Conservation (phyloP, 37 sponge, comb jelly and placozoan genomes). For the Chondrilla cf. caribensis region DNA sequence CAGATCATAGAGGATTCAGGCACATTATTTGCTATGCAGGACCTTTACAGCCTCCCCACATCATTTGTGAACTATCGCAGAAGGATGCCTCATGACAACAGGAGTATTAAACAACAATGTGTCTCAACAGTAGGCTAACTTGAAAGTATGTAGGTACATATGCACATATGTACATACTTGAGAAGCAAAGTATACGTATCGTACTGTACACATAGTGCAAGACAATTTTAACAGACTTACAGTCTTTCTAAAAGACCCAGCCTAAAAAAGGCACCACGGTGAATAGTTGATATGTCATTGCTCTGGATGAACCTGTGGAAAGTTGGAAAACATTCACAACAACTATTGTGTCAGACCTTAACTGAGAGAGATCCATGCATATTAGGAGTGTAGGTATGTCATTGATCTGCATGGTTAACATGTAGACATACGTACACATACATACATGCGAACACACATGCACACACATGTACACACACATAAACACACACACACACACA, state of each 20-base stretch:
- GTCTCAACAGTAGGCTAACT: background rate
- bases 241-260: slow-evolving; percentile 23
- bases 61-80: no score
- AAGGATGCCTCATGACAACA: no score
- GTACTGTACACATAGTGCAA: no score
- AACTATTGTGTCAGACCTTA: background rate
- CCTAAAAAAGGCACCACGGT: slow-evolving; percentile 43
- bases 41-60: no score
- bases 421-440: no score
- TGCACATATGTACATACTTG: background rate
- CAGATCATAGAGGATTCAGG: no score
- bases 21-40: no score
- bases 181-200: background rate
- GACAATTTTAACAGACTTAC: no score
- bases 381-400: background rate
- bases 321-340: background rate
- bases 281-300: slow-evolving; percentile 11
- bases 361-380: background rate
- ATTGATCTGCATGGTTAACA: no score
- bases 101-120: background rate
- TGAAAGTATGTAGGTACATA: background rate
- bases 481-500: background rate
- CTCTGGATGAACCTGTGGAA: no score
- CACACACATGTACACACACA: background rate
- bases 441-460: background rate